These are phyloP conservation scores for Allophyes oxyacanthae DNA, from an alignment of 2,888 invertebrate species.

Conservation along the genomic window DNA sequence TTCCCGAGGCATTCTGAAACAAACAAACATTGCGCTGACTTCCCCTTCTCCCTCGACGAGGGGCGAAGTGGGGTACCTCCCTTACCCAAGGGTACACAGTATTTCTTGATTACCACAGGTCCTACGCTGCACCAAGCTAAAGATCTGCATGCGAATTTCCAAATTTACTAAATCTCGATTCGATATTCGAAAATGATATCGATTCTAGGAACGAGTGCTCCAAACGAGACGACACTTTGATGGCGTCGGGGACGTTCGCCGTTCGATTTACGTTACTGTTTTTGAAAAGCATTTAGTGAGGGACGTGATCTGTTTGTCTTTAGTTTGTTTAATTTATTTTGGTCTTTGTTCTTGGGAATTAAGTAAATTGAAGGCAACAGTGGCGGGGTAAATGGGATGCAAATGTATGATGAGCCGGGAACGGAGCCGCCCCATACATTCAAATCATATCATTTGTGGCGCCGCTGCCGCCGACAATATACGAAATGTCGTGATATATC, in stretches of 20 bases:
- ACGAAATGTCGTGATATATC: slow-evolving; percentile 30
- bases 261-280: slow-evolving; percentile 70
- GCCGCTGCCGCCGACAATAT: slow-evolving; percentile 31
- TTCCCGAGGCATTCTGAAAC: slow-evolving; percentile 63
- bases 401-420: slow-evolving; percentile 42
- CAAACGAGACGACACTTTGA: slow-evolving; percentile 74
- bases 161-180: slow-evolving; percentile 79
- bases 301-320: slow-evolving; percentile 68
- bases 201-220: slow-evolving; percentile 67
- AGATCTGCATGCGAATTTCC: slow-evolving; percentile 83
- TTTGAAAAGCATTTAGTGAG: slow-evolving; percentile 66
- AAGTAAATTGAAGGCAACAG: slow-evolving; percentile 30
- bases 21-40: slow-evolving; percentile 63
- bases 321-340: slow-evolving; percentile 55
- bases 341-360: slow-evolving; percentile 49
- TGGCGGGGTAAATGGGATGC: slow-evolving; percentile 38
- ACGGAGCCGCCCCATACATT: slow-evolving; percentile 38
- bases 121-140: slow-evolving; percentile 71
- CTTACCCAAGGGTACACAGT: slow-evolving; percentile 61
- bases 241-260: slow-evolving; percentile 63
- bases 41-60: slow-evolving; percentile 54
- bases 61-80: slow-evolving; percentile 56
- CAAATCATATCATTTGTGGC: slow-evolving; percentile 48
- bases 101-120: slow-evolving; percentile 68
- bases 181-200: slow-evolving; percentile 73